Conservation (phyloP, 2,888 invertebrate species). For the Andrena dorsata region DNA sequence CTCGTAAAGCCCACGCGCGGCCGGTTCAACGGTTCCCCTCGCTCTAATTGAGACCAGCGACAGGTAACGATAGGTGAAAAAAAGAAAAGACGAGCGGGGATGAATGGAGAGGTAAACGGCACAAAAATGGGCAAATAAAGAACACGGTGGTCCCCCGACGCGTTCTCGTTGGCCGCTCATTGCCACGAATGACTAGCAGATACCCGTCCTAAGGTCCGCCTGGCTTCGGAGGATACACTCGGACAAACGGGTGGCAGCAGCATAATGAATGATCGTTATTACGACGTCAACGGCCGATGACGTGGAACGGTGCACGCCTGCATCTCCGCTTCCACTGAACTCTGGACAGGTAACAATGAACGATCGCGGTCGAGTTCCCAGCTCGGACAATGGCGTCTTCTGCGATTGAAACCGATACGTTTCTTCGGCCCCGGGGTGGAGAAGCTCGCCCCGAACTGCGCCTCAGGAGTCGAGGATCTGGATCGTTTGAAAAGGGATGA, state of each 20-base stretch:
- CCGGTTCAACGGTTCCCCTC: slow-evolving; percentile 22
- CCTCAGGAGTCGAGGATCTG: no score
- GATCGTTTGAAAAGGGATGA: no score
- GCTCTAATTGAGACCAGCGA: slow-evolving; percentile 68
- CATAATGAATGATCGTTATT: slow-evolving; percentile 70
- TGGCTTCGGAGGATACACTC: slow-evolving; percentile 30
- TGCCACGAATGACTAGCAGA: slow-evolving; percentile 76
- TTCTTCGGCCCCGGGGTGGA: background rate
- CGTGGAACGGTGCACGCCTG: slow-evolving; percentile 42
- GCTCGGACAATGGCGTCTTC: background rate
- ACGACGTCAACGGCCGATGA: slow-evolving; percentile 65
- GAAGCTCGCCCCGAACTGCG: no score
- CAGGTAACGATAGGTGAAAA: slow-evolving; percentile 61
- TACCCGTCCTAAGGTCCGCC: slow-evolving; percentile 48
- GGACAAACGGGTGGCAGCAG: slow-evolving; percentile 52
- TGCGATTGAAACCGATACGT: slow-evolving; percentile 42
- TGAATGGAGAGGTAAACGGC: slow-evolving; percentile 67
- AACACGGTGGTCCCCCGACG: slow-evolving; percentile 57
- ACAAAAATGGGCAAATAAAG: slow-evolving; percentile 74
- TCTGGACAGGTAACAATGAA: slow-evolving; percentile 20
- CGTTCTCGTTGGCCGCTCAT: slow-evolving; percentile 73
- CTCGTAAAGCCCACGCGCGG: slow-evolving; percentile 50
- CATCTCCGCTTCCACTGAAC: slow-evolving; percentile 35
- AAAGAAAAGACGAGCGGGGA: slow-evolving; percentile 20
- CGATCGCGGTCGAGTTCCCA: slow-evolving; percentile 30